These are phyloP conservation scores for Paramisgurnus dabryanus DNA, from an alignment of 2,113 vertebrate genomes.

Conservation along the genomic window DNA sequence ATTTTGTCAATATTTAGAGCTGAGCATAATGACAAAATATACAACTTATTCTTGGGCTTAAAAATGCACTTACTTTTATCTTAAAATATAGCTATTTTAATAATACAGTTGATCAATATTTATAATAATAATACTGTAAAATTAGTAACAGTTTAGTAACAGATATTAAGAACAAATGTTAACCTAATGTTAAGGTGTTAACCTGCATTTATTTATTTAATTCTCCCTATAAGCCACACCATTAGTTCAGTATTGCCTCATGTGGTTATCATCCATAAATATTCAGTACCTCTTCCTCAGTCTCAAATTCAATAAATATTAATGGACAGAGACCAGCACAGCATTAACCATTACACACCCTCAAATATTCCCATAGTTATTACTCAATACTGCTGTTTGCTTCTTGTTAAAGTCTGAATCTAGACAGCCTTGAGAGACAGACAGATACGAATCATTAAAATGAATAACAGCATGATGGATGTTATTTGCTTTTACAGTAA, in stretches of 20 bases:
- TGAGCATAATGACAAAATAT: no score
- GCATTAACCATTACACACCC: conserved; percentile 30
- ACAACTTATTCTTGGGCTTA: no score
- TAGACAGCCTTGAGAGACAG: conserved; percentile 15
- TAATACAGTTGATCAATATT: no score
- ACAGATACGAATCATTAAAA: not conserved
- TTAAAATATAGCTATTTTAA: no score
- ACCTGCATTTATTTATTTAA: not conserved
- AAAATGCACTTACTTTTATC: no score
- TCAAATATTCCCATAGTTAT: conserved; percentile 47
- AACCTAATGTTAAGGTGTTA: no score
- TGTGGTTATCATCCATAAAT: conserved; percentile 50
- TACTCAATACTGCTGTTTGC: conserved; percentile 39
- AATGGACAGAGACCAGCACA: conserved; percentile 39
- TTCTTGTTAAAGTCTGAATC: conserved; percentile 5
- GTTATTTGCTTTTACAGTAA: conserved; percentile 21
- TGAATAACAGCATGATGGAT: conserved; percentile 15
- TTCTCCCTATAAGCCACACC: conserved; percentile 14
- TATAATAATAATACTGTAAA: no score
- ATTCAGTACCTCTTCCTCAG: conserved; percentile 40
- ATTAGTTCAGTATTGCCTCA: conserved; percentile 21
- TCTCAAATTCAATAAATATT: conserved; percentile 54
- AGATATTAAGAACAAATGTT: not conserved
- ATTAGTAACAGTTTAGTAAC: not conserved
- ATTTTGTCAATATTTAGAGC: no score